Evolutionary conservation across 2,113 vertebrate genomes (phyloP).

Genomic region (Capra hircus): DNA sequence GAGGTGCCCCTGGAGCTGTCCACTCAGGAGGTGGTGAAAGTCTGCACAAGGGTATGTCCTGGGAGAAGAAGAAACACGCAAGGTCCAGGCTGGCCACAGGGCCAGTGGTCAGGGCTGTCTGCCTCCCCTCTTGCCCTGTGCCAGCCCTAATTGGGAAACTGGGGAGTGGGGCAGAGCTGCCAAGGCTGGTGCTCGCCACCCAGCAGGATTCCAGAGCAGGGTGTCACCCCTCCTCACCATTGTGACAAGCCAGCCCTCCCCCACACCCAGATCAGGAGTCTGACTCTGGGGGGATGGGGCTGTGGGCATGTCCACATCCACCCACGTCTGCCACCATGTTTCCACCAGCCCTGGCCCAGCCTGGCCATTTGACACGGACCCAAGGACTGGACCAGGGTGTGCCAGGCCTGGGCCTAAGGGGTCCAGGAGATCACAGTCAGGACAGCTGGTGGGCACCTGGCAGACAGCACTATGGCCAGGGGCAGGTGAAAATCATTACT

Average conservation of each 20-base stretch:
- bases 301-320: background rate
- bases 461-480: background rate
- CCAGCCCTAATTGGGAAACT: background rate
- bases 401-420: background rate
- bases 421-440: background rate
- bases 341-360: too few relatives aligned
- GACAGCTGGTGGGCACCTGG: background rate
- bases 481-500: background rate
- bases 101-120: background rate
- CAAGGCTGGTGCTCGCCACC: accelerated
- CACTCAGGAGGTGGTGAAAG: background rate
- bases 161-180: background rate
- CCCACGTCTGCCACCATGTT: background rate
- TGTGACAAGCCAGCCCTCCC: background rate
- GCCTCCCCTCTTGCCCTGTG: background rate
- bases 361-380: background rate
- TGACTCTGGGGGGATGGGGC: background rate
- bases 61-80: background rate
- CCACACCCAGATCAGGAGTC: background rate
- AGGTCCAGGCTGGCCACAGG: too few relatives aligned
- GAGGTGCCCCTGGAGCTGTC: background rate
- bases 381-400: background rate
- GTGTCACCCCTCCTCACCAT: background rate
- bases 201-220: background rate
- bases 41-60: background rate